Conservation (phyloP, 2,888 invertebrate species). For the Argynnis bischoffii region DNA sequence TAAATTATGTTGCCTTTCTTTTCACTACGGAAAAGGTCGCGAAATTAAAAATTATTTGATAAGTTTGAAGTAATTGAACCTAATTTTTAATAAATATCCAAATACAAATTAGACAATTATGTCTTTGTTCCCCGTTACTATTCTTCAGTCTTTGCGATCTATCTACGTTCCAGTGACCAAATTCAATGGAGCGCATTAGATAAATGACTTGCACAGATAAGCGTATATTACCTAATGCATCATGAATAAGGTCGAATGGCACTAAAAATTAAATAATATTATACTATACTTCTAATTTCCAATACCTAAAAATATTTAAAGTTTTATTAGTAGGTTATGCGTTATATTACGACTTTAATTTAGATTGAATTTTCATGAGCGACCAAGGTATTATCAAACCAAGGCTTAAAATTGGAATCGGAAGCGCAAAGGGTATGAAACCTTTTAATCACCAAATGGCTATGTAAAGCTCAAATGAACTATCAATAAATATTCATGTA, state of each 20-base stretch:
- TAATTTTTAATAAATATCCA: not conserved
- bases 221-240: conserved; percentile 19
- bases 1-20: no score
- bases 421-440: not conserved
- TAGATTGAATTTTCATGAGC: no score
- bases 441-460: conserved; percentile 2
- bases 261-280: conserved; percentile 1
- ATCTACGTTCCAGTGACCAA: conserved; percentile 24
- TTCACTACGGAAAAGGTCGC: no score
- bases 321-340: no score
- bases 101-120: not conserved
- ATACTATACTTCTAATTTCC: not conserved
- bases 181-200: conserved; percentile 28
- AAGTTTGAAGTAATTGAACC: no score
- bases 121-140: conserved; percentile 1
- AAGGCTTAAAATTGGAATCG: not conserved
- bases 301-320: no score
- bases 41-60: no score
- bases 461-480: not conserved
- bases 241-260: conserved; percentile 8
- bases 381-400: not conserved
- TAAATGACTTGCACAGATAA: conserved; percentile 31
- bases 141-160: conserved; percentile 10
- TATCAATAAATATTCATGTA: conserved; percentile 5
- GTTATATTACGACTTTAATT: no score